Percentiles rank a stretch among this genome's conserved stretches.
Evolutionary conservation across 2,113 vertebrate species (phyloP).

Genomic region (Sinocyclocheilus anophthalmus): DNA sequence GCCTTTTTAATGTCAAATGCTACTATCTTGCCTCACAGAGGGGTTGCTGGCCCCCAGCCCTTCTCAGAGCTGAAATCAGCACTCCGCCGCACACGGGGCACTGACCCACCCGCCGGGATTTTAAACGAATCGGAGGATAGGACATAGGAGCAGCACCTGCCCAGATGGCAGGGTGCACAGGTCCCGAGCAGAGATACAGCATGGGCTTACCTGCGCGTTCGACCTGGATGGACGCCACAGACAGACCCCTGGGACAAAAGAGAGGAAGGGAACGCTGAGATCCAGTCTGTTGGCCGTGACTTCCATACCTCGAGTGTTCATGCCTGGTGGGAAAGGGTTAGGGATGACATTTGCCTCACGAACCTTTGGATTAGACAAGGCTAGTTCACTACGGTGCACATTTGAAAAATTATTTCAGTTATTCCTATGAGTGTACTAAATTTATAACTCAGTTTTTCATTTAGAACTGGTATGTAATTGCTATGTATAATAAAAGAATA

Average conservation of each 20-base stretch:
- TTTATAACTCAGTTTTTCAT: not conserved
- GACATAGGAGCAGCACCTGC: conserved; percentile 48
- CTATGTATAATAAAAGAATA: not conserved
- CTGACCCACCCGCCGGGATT: conserved; percentile 49
- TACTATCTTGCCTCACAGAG: conserved; percentile 6
- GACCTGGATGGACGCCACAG: conserved; percentile 37
- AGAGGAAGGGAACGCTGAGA: conserved; percentile 42
- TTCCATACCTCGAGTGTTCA: conserved; percentile 39
- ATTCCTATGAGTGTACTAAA: not conserved
- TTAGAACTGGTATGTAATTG: not conserved
- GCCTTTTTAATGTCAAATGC: conserved; percentile 22
- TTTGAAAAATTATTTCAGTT: not conserved
- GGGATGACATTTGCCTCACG: conserved; percentile 5
- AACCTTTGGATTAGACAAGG: not conserved
- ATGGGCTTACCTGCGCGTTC: conserved; percentile 35
- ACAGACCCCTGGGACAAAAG: conserved; percentile 31
- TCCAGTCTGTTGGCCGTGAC: conserved; percentile 39
- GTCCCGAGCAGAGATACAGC: conserved; percentile 37
- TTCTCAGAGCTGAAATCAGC: conserved; percentile 35
- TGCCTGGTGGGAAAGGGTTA: conserved; percentile 39
- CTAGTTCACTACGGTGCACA: not conserved
- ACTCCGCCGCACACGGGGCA: conserved; percentile 25
- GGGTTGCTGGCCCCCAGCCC: conserved; percentile 29
- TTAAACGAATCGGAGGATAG: conserved; percentile 41
- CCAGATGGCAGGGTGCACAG: conserved; percentile 46